A percentile compares a stretch with the other conserved stretches of the same genome.
Conservation (phyloP, 2,888 invertebrate genomes). For the Diogma glabrata region DNA sequence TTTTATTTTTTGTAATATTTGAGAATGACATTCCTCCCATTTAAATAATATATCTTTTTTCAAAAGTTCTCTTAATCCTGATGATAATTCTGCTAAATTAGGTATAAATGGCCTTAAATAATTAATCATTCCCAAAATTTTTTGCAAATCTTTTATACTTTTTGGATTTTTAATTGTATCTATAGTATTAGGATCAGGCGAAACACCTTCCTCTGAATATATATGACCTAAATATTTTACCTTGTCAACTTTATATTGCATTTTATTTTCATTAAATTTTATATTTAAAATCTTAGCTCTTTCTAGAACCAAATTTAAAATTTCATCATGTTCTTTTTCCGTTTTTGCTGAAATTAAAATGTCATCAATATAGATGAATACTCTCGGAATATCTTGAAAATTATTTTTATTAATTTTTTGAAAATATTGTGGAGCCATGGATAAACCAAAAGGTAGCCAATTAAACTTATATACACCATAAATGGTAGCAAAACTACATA, state of each 20-base stretch:
- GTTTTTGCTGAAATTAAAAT: slow-evolving; percentile 17
- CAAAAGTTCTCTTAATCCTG: background rate
- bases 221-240: slow-evolving; percentile 24
- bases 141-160: background rate
- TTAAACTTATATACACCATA: too few species aligned
- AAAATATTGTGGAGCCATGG: too few species aligned
- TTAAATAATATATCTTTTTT: background rate
- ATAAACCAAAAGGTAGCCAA: too few species aligned
- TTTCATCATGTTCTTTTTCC: slow-evolving; percentile 20
- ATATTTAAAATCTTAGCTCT: slow-evolving; percentile 20
- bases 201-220: background rate
- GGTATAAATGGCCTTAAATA: background rate
- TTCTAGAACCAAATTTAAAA: slow-evolving; percentile 20
- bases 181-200: background rate
- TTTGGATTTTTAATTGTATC: background rate
- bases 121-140: background rate
- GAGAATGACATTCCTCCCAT: background rate
- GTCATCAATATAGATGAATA: too few species aligned
- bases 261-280: too few species aligned
- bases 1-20: background rate
- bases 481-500: too few species aligned
- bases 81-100: too few species aligned
- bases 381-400: too few species aligned
- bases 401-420: too few species aligned
- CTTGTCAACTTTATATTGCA: slow-evolving; percentile 15